phyloP scores from a whole-genome alignment of 2,113 vertebrate species.

The Arenaria interpres region DNA sequence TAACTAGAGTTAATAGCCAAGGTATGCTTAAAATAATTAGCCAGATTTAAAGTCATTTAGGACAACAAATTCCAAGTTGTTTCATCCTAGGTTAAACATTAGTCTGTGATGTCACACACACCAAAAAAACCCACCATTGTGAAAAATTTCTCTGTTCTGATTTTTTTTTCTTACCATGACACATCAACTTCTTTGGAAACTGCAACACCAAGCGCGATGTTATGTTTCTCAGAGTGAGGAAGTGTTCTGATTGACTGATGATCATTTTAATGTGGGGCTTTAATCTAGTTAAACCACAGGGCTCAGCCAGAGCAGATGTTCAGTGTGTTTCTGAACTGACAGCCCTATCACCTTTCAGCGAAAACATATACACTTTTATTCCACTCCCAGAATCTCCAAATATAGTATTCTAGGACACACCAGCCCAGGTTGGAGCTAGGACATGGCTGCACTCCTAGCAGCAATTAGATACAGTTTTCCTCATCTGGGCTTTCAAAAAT shows the following conservation, averaged over 20 bases:
- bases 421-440: background rate
- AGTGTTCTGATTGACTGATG: constrained; percentile 54
- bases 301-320: constrained; percentile 56
- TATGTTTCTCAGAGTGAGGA: constrained; percentile 16
- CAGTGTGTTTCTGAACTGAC: constrained; percentile 7
- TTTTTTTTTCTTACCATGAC: background rate
- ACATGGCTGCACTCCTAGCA: background rate
- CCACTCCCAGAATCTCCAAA: background rate
- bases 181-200: background rate
- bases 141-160: background rate
- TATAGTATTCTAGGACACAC: background rate
- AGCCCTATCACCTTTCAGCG: constrained; percentile 25
- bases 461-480: constrained; percentile 45
- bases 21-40: constrained; percentile 5
- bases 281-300: constrained; percentile 39
- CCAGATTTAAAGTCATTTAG: constrained; percentile 8
- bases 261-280: constrained; percentile 39
- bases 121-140: background rate
- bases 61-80: background rate
- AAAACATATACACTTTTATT: background rate
- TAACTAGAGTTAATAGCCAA: background rate
- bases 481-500: constrained; percentile 47
- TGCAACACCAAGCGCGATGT: background rate
- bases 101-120: background rate
- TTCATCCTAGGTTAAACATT: constrained; percentile 3